Percentiles rank a stretch among this genome's conserved stretches.
These are phyloP conservation scores for Labeo calbasu DNA, from an alignment of 2,797 vertebrate genomes.

Conservation along the genomic window DNA sequence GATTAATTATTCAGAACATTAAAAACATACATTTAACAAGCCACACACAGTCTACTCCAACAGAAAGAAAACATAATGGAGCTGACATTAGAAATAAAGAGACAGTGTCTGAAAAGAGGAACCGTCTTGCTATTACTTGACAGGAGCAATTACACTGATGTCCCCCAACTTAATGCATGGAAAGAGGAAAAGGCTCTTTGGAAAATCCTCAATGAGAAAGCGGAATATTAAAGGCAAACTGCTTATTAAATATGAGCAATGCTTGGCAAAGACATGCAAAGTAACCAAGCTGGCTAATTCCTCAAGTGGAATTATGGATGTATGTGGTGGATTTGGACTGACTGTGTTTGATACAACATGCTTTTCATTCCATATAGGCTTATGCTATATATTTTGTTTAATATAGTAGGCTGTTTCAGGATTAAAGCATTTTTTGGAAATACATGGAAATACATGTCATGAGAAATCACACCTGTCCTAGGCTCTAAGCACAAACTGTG, in stretches of 20 bases:
- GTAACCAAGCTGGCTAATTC: neutral
- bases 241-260: constrained; percentile 24
- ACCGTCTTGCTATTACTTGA: constrained; percentile 21
- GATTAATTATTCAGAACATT: constrained; percentile 16
- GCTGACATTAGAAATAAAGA: constrained; percentile 24
- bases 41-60: neutral
- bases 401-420: neutral
- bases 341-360: neutral
- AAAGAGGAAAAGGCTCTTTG: neutral
- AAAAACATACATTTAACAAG: constrained; percentile 11
- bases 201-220: constrained; percentile 4
- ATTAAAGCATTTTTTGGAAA: neutral
- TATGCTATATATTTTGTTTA: neutral
- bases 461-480: neutral
- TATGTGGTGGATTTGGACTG: neutral
- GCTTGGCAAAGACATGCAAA: constrained; percentile 2
- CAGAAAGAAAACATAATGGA: neutral
- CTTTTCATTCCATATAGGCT: neutral
- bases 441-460: neutral
- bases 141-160: constrained; percentile 28
- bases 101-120: constrained; percentile 6
- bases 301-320: neutral
- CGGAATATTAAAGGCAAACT: constrained; percentile 17
- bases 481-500: neutral
- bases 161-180: neutral